A percentile compares a stretch with the other conserved stretches of the same genome.
Conservation (phyloP, 2,888 invertebrate species). For the Iphiclides podalirius region DNA sequence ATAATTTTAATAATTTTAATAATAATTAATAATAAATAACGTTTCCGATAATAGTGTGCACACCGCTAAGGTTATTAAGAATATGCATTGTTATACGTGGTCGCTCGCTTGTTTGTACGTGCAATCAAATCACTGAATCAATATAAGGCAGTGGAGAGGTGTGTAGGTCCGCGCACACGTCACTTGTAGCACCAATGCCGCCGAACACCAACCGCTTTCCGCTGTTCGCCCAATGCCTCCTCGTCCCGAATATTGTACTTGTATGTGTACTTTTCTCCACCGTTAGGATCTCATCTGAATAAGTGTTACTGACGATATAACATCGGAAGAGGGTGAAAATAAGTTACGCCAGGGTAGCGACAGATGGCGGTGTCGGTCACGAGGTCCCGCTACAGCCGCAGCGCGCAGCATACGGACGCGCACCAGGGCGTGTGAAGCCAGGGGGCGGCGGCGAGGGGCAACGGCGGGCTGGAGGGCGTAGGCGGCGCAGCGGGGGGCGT, state of each 20-base stretch:
- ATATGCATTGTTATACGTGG: neutral
- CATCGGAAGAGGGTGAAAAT: no score
- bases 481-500: conserved; percentile 1
- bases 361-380: conserved; percentile 4
- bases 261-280: conserved; percentile 13
- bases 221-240: conserved; percentile 1
- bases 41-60: neutral
- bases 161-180: conserved; percentile 1
- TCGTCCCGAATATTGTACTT: conserved; percentile 14
- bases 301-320: no score
- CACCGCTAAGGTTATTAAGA: neutral
- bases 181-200: conserved; percentile 18
- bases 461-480: conserved; percentile 15
- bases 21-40: conserved; percentile 3
- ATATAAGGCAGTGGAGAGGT: conserved; percentile 15
- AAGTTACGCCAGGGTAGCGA: no score
- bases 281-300: neutral
- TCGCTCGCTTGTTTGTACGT: conserved; percentile 5
- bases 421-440: conserved; percentile 9
- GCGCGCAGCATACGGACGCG: conserved; percentile 6
- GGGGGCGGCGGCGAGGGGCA: conserved; percentile 8
- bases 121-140: conserved; percentile 6
- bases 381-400: conserved; percentile 11
- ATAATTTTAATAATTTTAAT: no score
- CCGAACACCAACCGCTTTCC: conserved; percentile 10